Conservation (phyloP, 1,140 invertebrate species). For the Maconellicoccus hirsutus region DNA sequence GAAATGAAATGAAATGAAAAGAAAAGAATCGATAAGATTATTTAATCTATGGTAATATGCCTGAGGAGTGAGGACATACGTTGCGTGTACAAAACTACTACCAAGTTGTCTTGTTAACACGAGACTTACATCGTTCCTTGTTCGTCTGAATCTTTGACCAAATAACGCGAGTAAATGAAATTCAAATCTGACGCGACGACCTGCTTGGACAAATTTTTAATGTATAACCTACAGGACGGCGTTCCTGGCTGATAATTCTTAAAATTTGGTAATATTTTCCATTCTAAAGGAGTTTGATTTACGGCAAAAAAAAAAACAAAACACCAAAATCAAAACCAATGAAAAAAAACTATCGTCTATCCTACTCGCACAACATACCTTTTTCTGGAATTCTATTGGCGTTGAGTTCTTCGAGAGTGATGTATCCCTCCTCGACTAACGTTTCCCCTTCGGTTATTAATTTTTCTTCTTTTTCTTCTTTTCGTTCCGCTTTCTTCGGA, state of each 20-base stretch:
- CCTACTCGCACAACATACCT: too few species aligned
- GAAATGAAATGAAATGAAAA: slow-evolving; percentile 16
- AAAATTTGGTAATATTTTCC: slow-evolving; percentile 44
- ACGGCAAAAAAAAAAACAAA: background rate
- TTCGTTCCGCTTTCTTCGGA: slow-evolving; percentile 31
- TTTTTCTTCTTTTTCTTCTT: slow-evolving; percentile 31
- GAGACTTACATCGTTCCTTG: slow-evolving; percentile 43
- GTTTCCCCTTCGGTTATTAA: slow-evolving; percentile 28
- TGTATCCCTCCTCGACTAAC: slow-evolving; percentile 35
- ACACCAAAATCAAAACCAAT: too few species aligned
- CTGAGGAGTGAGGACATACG: slow-evolving; percentile 18
- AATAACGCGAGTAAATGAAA: slow-evolving; percentile 63
- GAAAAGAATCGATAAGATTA: background rate
- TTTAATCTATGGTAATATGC: too few species aligned
- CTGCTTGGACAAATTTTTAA: slow-evolving; percentile 83
- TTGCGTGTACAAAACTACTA: slow-evolving; percentile 15
- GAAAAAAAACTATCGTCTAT: too few species aligned
- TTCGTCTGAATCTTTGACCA: slow-evolving; percentile 39
- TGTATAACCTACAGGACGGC: slow-evolving; percentile 71
- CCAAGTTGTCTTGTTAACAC: too few species aligned
- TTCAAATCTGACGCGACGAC: slow-evolving; percentile 62
- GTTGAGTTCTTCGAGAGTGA: slow-evolving; percentile 52
- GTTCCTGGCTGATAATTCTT: slow-evolving; percentile 75
- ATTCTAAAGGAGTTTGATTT: too few species aligned
- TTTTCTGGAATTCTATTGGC: slow-evolving; percentile 54